Evolutionary conservation across 2,888 invertebrate genomes (phyloP), one percentile per base, ranked within the genome.

Genomic region (Unio delphinus): DNA sequence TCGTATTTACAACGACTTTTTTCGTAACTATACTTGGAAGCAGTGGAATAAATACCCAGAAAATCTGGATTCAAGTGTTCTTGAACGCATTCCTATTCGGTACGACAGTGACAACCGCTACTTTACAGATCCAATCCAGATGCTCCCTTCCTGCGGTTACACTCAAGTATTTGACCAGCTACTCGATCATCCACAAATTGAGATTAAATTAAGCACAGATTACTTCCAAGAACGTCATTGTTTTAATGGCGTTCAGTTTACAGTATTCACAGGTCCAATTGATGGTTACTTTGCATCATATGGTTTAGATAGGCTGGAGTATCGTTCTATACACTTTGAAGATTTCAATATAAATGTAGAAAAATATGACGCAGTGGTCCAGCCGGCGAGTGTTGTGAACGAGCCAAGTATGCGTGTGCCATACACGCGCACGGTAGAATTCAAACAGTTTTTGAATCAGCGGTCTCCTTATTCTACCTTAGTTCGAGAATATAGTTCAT

Each of bases 31-130:
- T 45, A 68, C 67, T 2, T 56, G 34, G 11, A 68, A 68, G 57
- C 67, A 68, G 26, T 68, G 67, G 67, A 28, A 34, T 5, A 68
- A 57, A 20, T 68, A 28, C 20, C 67, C 67, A 58, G 62, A 68
- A 17, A 26, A 62, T 3, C 55, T 68, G 3, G 67, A 63, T 54
- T 45, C 67, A 11, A 23, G 26, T 17, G 67, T 68, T 4, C 58
- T 68, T 23, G 67, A 61, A 11, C 55, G 67, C 20, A 68, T 68
- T 3, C 67, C 67, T 15, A 23, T 68, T 2, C 20, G 67, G 54
- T 56, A 61, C 5, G 54, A 57, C n/a, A 23, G 45, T 23, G 67
- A 68, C 61, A 58, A 62, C 5, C 67, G 67, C 17, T 68, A 63
- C 23, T 68, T 68, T 63, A 63, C 55, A 4, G 67, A 68, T 55